Conservation (phyloP, 92 coral and sea anemone genomes). For the Hydrozoanthus gracilis region DNA sequence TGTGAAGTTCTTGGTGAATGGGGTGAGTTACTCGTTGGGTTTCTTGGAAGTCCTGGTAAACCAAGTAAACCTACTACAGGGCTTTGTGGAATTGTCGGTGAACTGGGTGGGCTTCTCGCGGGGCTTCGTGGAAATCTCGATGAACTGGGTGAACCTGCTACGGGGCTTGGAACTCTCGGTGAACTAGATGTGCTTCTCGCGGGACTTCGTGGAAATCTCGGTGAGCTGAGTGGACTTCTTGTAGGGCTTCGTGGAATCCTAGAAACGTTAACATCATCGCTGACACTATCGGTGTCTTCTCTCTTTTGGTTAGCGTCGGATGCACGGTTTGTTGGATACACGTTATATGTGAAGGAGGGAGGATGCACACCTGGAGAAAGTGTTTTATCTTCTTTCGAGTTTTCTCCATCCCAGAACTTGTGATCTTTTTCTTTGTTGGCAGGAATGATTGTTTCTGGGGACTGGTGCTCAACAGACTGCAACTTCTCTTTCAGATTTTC, state of each 20-base stretch:
- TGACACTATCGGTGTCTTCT: neutral
- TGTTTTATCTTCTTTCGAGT: neutral
- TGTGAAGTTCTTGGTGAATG: neutral
- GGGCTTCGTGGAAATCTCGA: conserved; percentile 3
- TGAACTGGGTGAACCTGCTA: neutral
- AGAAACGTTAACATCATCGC: neutral
- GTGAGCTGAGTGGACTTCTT: neutral
- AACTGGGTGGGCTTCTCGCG: neutral
- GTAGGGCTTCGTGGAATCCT: neutral
- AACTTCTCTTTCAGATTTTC: conserved; percentile 12
- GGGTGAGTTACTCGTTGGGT: neutral
- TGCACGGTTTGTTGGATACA: neutral
- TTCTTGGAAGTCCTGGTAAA: neutral
- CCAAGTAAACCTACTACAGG: neutral
- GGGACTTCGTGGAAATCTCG: neutral
- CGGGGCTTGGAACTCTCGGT: neutral
- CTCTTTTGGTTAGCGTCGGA: neutral
- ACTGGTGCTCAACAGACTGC: conserved; percentile 8
- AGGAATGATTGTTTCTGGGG: neutral
- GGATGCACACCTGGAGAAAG: neutral
- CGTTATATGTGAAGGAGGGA: neutral
- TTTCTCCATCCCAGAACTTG: neutral
- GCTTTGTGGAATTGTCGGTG: neutral
- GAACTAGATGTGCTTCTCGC: neutral
- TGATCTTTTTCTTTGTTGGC: neutral